Evolutionary conservation across 2,113 vertebrate genomes (phyloP).

Genomic region (Sphaerodactylus townsendi): DNA sequence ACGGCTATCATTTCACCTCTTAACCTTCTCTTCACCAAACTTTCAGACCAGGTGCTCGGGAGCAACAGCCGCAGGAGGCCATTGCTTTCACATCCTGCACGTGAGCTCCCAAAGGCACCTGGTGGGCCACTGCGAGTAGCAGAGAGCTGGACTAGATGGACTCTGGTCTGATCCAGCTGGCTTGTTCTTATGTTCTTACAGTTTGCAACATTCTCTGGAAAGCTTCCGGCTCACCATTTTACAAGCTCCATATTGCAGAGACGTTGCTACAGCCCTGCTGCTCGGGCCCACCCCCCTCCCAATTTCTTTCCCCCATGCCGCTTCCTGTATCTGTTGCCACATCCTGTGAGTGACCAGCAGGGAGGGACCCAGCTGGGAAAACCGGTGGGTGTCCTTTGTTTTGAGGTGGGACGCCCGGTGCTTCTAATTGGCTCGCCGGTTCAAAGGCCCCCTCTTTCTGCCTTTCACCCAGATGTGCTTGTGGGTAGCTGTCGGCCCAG

Average conservation of each 20-base stretch:
- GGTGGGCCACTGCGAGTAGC: too few species aligned
- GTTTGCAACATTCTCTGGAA: too few species aligned
- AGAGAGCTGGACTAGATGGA: too few species aligned
- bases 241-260: background rate
- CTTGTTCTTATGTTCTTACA: too few species aligned
- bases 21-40: too few species aligned
- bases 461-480: constrained; percentile 73
- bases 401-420: background rate
- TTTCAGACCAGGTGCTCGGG: too few species aligned
- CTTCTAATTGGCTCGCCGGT: constrained; percentile 64
- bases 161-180: too few species aligned
- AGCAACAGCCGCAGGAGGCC: too few species aligned
- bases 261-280: background rate
- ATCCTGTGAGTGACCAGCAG: constrained; percentile 62
- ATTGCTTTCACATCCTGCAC: too few species aligned
- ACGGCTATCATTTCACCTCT: too few species aligned
- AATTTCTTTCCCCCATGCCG: background rate
- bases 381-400: background rate
- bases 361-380: constrained; percentile 69
- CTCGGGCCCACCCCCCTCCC: background rate
- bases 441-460: constrained; percentile 51
- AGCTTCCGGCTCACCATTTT: background rate
- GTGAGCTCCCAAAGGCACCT: too few species aligned
- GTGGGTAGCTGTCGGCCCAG: constrained; percentile 65
- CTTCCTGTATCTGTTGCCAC: constrained; percentile 56